Percentiles rank a stretch among this genome's conserved stretches.
phyloP scores from a whole-genome alignment of 1,140 invertebrate species.

The Drosophila insularis region DNA sequence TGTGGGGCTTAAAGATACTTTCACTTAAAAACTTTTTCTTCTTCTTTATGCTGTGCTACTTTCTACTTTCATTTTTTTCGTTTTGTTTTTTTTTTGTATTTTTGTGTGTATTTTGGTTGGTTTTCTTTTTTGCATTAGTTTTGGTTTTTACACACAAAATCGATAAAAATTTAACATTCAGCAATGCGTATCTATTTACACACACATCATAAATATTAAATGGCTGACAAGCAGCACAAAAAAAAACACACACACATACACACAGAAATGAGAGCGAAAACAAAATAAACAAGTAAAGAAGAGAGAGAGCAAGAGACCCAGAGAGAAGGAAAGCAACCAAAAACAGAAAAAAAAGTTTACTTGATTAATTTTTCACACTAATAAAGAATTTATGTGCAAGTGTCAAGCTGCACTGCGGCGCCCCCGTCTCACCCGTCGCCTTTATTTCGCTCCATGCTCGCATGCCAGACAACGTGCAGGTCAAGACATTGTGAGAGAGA shows the following conservation, averaged over 20 bases:
- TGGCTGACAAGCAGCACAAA: conserved; percentile 53
- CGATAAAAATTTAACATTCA: conserved; percentile 73
- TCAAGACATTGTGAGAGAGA: conserved; percentile 50
- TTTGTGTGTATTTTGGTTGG: neutral
- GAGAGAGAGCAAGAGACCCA: neutral
- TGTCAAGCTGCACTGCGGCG: conserved; percentile 72
- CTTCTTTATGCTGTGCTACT: too few species aligned
- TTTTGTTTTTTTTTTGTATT: neutral
- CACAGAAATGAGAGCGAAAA: conserved; percentile 21
- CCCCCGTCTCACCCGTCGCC: conserved; percentile 19
- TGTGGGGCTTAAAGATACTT: neutral
- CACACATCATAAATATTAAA: conserved; percentile 76
- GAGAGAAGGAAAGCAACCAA: conserved; percentile 6
- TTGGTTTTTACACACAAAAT: conserved; percentile 39
- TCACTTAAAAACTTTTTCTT: neutral
- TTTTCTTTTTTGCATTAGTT: conserved; percentile 48
- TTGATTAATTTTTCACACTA: conserved; percentile 80
- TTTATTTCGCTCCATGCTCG: neutral
- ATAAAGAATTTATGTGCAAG: conserved; percentile 79
- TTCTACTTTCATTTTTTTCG: neutral
- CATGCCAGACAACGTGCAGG: conserved; percentile 49
- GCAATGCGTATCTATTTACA: conserved; percentile 77
- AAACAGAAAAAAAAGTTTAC: conserved; percentile 54
- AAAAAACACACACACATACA: conserved; percentile 34
- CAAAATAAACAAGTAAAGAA: conserved; percentile 1